Percentiles rank a stretch among this genome's conserved stretches.
phyloP scores from a whole-genome alignment of 2,797 vertebrate species.

The Fistularia tabacaria region DNA sequence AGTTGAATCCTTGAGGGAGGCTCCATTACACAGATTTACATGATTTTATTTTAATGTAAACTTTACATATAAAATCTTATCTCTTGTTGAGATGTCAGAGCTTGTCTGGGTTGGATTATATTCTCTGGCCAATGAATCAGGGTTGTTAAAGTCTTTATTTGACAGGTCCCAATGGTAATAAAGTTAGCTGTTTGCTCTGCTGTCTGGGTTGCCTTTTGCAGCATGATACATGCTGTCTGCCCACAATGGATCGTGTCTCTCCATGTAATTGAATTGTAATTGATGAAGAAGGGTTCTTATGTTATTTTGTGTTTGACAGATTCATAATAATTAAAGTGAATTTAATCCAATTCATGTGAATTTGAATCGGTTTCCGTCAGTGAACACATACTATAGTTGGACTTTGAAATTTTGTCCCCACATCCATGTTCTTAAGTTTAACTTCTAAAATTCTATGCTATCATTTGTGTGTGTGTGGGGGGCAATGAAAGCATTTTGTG shows the following conservation, averaged over 20 bases:
- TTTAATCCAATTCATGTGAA: too few relatives aligned
- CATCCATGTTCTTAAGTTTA: neutral
- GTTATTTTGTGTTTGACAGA: too few relatives aligned
- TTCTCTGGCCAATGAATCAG: slow-evolving; percentile 71
- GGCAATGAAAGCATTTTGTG: neutral
- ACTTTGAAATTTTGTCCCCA: neutral
- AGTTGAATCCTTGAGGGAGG: neutral
- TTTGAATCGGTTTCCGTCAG: too few relatives aligned
- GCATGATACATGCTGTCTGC: slow-evolving; percentile 13
- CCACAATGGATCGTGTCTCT: too few relatives aligned
- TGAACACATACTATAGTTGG: too few relatives aligned
- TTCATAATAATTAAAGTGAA: too few relatives aligned
- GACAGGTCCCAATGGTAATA: slow-evolving; percentile 55
- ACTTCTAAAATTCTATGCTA: neutral
- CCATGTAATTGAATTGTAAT: too few relatives aligned
- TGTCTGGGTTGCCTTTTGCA: slow-evolving; percentile 54
- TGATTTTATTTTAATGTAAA: slow-evolving; percentile 1
- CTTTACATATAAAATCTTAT: slow-evolving; percentile 28
- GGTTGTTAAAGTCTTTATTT: slow-evolving; percentile 67
- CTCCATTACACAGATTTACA: neutral
- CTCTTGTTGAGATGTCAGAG: slow-evolving; percentile 38
- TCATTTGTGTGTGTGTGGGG: neutral
- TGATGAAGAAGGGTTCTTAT: too few relatives aligned
- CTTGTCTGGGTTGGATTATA: slow-evolving; percentile 47
- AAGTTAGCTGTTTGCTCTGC: slow-evolving; percentile 70